Base-by-base conservation (phyloP, 2,797 vertebrate genomes). In the Emys orbicularis region DNA sequence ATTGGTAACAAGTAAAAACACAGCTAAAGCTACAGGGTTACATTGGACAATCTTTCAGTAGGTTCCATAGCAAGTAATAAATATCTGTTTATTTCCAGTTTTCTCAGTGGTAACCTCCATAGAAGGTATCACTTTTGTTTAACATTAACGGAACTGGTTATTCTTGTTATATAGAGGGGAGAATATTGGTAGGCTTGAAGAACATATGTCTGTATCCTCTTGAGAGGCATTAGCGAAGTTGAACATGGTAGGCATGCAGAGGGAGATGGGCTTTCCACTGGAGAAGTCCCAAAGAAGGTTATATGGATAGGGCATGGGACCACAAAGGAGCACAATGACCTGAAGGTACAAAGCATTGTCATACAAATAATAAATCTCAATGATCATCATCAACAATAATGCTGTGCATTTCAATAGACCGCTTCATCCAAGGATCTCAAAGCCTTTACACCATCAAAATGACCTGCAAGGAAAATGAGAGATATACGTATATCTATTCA, bases 221-320 rank as follows among this genome's bases (percentile, higher is more conserved):
- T 31, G 57, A 27, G 49, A 29, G 54, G 49, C 34, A 41, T 5
- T 37, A 68, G 50, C 13, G 13, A 34, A 0, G 0, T 27, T 2
- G 44, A 1, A 0, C 12, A 15, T 52, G 44, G 57, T 54, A 23
- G 1, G 0, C 21, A 0, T 2, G 0, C 7, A 19, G 0, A 0
- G 21, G 68, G 65, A 21, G 41, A 41, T 5, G 37, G 41, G 2
- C 7, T 41, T 8, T 1, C 6, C 16, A 1, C 0, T 0, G 50
- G 12, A 37, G 56, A 52, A 57, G 4, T 2, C 16, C 44, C 80
- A 1, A 12, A 12, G 56, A 23, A 7, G 5, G 41, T 47, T 47
- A 29, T 76, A 47, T 47, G 6, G 12, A 44, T 47, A 27, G 13
- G 23, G 25, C 25, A 29, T 27, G 37, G 11, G 34, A 6, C 3